These are phyloP conservation scores for Cherax quadricarinatus DNA, from an alignment of 1,140 invertebrate genomes.

Conservation along the genomic window DNA sequence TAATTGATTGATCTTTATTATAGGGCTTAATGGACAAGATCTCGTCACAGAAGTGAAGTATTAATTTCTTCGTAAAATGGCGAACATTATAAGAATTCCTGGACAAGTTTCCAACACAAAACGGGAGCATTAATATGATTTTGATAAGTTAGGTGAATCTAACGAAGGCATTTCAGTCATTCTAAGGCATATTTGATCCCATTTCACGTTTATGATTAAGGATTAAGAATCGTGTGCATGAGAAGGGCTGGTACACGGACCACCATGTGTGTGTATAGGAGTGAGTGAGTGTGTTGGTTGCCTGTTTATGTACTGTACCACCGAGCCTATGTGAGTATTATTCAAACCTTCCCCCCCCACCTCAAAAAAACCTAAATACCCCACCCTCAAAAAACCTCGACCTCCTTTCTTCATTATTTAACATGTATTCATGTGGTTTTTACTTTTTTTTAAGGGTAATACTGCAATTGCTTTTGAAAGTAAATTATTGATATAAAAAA, in stretches of 20 bases:
- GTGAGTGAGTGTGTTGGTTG: not conserved
- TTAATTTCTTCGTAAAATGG: no score
- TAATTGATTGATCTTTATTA: no score
- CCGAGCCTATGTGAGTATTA: conserved; percentile 28
- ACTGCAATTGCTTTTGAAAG: conserved; percentile 34
- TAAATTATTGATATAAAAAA: conserved; percentile 35
- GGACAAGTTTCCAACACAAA: no score
- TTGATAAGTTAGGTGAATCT: not conserved
- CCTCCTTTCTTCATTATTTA: not conserved
- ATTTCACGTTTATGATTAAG: conserved; percentile 12
- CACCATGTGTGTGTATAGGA: not conserved
- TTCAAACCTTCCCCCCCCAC: not conserved
- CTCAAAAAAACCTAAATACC: not conserved
- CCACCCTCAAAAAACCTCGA: not conserved
- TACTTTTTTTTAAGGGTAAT: conserved; percentile 36
- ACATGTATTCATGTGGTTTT: not conserved
- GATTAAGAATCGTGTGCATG: conserved; percentile 18
- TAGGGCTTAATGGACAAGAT: no score
- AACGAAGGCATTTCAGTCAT: conserved; percentile 27
- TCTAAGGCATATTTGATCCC: conserved; percentile 13
- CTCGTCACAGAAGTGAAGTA: no score
- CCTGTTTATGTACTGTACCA: conserved; percentile 16
- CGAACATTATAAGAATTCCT: not conserved
- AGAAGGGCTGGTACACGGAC: not conserved
- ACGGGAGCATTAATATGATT: not conserved